phyloP scores from a whole-genome alignment of 2,113 vertebrate genomes.

The Rana temporaria region DNA sequence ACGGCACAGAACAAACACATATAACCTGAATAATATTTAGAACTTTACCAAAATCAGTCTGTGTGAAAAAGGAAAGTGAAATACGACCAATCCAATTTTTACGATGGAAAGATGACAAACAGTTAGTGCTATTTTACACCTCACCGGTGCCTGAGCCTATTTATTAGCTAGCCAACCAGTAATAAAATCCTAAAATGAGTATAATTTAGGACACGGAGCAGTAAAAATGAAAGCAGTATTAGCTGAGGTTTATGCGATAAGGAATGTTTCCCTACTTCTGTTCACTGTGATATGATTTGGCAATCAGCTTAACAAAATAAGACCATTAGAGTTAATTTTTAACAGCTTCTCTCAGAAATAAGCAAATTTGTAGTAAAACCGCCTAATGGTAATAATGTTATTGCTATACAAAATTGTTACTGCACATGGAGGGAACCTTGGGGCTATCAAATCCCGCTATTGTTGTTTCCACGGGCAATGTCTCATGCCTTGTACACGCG shows the following conservation, averaged over 20 bases:
- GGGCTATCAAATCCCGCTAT: not conserved
- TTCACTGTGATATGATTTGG: not conserved
- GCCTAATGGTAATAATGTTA: not conserved
- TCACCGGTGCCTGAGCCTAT: conserved; percentile 44
- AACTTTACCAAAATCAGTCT: too few species aligned
- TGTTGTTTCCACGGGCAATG: too few species aligned
- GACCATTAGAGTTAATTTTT: conserved; percentile 9
- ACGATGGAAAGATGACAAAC: conserved; percentile 13
- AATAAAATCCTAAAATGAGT: conserved; percentile 64
- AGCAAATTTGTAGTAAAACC: conserved; percentile 42
- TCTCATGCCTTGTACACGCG: too few species aligned
- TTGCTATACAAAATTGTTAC: too few species aligned
- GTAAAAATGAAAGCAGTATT: conserved; percentile 24
- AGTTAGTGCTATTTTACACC: conserved; percentile 32
- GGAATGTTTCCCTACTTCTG: conserved; percentile 22
- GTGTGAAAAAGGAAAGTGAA: not conserved
- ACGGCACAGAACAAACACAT: too few species aligned
- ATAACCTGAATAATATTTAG: too few species aligned
- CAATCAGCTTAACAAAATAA: conserved; percentile 44
- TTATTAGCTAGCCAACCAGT: conserved; percentile 63
- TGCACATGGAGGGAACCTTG: not conserved
- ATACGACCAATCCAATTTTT: not conserved
- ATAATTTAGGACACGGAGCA: conserved; percentile 25
- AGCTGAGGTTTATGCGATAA: conserved; percentile 28
- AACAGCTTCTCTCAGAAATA: conserved; percentile 16